Conservation (phyloP, 2,888 invertebrate genomes). For the Polydrusus tereticollis region DNA sequence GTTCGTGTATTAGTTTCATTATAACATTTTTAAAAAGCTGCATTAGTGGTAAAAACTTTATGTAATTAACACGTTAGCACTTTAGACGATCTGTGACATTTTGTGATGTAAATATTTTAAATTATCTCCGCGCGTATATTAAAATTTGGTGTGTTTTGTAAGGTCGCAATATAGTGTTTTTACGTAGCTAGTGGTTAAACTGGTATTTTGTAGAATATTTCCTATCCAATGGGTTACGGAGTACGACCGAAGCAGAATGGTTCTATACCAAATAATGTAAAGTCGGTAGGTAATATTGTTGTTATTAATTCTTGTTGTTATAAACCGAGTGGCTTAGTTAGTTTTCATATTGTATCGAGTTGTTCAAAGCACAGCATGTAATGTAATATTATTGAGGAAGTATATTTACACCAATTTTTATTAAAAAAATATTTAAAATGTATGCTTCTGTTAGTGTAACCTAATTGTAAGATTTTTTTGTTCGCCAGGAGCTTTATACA, state of each 20-base stretch:
- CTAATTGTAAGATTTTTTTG: too few species aligned
- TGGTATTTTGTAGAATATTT: neutral
- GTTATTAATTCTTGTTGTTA: neutral
- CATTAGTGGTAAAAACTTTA: neutral
- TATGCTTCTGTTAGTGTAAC: too few species aligned
- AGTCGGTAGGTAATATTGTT: slow-evolving; percentile 29
- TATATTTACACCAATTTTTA: too few species aligned
- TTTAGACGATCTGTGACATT: neutral
- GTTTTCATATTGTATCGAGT: too few species aligned
- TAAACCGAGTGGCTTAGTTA: too few species aligned
- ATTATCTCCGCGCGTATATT: neutral
- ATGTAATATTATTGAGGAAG: too few species aligned
- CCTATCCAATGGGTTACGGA: slow-evolving; percentile 38
- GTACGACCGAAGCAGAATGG: slow-evolving; percentile 32
- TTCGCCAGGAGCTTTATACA: too few species aligned
- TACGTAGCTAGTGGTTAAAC: slow-evolving; percentile 1
- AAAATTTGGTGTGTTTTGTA: neutral
- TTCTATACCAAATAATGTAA: slow-evolving; percentile 30
- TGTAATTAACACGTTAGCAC: slow-evolving; percentile 1
- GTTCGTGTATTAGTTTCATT: neutral
- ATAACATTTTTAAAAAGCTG: neutral
- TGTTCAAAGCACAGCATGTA: too few species aligned
- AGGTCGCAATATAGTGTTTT: neutral
- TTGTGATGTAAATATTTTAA: neutral
- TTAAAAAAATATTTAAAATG: too few species aligned